Evolutionary conservation across 2,888 invertebrate genomes (phyloP).

Genomic region (Eilema griseolum): DNA sequence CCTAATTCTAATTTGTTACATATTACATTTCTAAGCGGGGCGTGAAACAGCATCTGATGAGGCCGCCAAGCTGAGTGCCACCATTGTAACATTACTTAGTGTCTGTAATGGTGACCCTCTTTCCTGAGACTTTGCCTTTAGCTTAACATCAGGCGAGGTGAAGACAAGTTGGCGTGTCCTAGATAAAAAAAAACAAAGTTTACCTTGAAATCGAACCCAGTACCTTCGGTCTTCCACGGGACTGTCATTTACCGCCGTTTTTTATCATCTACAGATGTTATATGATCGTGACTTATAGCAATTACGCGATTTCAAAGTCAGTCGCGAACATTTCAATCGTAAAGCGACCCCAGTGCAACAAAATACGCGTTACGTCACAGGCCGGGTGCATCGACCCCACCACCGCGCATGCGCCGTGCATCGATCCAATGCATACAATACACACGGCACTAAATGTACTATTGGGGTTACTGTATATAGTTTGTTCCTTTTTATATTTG

Average conservation of each 20-base stretch:
- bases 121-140: too few relatives aligned
- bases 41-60: too few relatives aligned
- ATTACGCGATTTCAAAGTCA: slow-evolving; percentile 5
- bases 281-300: too few relatives aligned
- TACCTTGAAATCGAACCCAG: not conserved
- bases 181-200: too few relatives aligned
- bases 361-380: slow-evolving; percentile 46
- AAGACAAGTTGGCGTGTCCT: too few relatives aligned
- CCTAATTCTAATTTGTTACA: too few relatives aligned
- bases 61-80: too few relatives aligned
- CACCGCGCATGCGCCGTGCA: slow-evolving; percentile 75
- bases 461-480: not conserved
- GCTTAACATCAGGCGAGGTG: too few relatives aligned
- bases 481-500: not conserved
- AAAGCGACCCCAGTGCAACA: slow-evolving; percentile 9
- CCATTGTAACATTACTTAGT: too few relatives aligned
- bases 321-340: not conserved
- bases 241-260: not conserved
- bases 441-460: slow-evolving; percentile 9
- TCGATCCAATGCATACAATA: slow-evolving; percentile 72
- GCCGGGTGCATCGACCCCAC: slow-evolving; percentile 72
- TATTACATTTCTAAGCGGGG: too few relatives aligned
- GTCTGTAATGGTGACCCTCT: too few relatives aligned
- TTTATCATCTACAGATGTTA: not conserved
- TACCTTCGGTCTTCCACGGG: not conserved